Evolutionary conservation across 2,888 invertebrate species (phyloP).

Genomic region (Brachyptera putata): DNA sequence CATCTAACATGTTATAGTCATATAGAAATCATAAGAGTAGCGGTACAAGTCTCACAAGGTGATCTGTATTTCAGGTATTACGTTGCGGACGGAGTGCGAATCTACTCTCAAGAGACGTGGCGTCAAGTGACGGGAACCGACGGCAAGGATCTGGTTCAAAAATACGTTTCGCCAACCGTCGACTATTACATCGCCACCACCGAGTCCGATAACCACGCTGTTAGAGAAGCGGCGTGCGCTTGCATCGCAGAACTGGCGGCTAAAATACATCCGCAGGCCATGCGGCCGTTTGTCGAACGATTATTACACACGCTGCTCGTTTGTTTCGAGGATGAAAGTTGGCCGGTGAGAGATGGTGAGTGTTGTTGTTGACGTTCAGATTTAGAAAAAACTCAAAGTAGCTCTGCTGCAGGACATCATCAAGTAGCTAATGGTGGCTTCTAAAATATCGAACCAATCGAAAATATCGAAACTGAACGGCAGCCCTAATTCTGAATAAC

Average conservation of each 20-base stretch:
- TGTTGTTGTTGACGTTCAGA: background rate
- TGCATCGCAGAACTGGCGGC: slow-evolving; percentile 52
- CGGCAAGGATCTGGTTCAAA: slow-evolving; percentile 48
- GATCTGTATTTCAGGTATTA: slow-evolving; percentile 49
- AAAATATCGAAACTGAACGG: no score
- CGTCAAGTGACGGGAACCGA: slow-evolving; percentile 45
- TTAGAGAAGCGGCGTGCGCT: slow-evolving; percentile 53
- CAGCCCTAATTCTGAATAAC: no score
- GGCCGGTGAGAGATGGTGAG: slow-evolving; percentile 54
- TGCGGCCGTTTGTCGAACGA: slow-evolving; percentile 44
- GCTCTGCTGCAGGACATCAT: no score
- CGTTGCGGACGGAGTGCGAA: slow-evolving; percentile 51
- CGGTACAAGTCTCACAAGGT: no score
- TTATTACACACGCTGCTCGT: slow-evolving; percentile 47
- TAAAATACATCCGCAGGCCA: slow-evolving; percentile 43
- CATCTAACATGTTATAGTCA: no score
- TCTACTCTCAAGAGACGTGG: slow-evolving; percentile 54
- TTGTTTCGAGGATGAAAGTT: slow-evolving; percentile 53
- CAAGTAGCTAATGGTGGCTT: no score
- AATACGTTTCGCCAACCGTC: slow-evolving; percentile 46
- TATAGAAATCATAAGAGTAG: no score
- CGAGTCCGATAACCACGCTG: slow-evolving; percentile 52
- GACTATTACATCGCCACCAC: slow-evolving; percentile 49
- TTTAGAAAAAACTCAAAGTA: no score
- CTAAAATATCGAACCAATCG: no score